Conservation (phyloP, 2,888 invertebrate species). For the Drosophila atroscutellata region DNA sequence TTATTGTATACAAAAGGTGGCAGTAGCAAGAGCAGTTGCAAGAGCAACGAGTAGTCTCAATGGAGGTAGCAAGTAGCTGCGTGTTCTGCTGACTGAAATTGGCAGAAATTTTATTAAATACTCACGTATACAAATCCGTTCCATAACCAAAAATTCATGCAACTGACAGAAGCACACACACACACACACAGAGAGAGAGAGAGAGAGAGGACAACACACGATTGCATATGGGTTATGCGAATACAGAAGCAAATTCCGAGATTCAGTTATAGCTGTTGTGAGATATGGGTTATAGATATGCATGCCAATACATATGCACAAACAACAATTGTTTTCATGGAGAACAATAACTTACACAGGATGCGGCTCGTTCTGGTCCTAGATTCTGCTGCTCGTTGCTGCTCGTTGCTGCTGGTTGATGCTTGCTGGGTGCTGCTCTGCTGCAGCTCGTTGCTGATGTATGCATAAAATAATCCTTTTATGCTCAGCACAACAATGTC, state of each 20-base stretch:
- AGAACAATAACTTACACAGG: conserved; percentile 81
- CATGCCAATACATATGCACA: conserved; percentile 67
- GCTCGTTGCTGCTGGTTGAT: conserved; percentile 34
- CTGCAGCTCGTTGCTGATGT: conserved; percentile 68
- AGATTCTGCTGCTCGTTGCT: conserved; percentile 41
- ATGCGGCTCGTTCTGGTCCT: conserved; percentile 63
- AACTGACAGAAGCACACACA: conserved; percentile 61
- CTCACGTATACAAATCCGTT: conserved; percentile 82
- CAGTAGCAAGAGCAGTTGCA: neutral
- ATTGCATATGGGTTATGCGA: conserved; percentile 11
- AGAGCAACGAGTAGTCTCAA: neutral
- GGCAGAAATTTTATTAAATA: conserved; percentile 80
- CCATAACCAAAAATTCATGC: conserved; percentile 76
- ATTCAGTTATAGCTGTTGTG: conserved; percentile 31
- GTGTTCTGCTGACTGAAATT: conserved; percentile 59
- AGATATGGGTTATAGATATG: conserved; percentile 40
- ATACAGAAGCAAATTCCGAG: conserved; percentile 32
- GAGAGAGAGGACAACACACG: neutral
- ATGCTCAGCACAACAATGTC: conserved; percentile 81
- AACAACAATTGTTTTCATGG: conserved; percentile 75
- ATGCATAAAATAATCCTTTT: conserved; percentile 81
- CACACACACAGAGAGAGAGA: neutral
- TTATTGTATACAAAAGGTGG: conserved; percentile 51
- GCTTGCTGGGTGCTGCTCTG: conserved; percentile 8
- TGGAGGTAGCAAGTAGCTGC: conserved; percentile 21